Conservation (phyloP, 2,113 vertebrate species). For the Bos indicus region DNA sequence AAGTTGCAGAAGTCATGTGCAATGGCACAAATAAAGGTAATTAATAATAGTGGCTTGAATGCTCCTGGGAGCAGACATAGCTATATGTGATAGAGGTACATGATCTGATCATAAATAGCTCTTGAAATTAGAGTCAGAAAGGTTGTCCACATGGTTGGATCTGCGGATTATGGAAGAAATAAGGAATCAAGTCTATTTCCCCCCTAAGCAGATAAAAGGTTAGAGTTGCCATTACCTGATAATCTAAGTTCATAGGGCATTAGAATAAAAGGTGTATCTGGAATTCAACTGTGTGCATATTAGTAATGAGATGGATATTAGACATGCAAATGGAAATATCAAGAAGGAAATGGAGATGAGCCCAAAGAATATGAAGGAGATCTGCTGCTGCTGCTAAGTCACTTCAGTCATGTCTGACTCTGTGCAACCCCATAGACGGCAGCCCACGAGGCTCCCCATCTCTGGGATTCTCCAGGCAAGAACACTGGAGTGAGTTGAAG, state of each 20-base stretch:
- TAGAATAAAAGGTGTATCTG: neutral
- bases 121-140: neutral
- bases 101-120: no score
- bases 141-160: neutral
- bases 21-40: neutral
- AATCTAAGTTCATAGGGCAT: neutral
- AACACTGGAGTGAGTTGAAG: no score
- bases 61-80: neutral
- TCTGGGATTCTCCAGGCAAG: no score
- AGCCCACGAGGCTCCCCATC: no score
- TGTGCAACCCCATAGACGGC: no score
- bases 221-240: neutral
- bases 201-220: neutral
- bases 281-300: neutral
- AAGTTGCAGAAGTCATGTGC: neutral
- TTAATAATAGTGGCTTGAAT: neutral
- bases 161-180: no score
- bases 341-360: neutral
- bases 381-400: no score
- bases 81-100: neutral
- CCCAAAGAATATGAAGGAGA: neutral
- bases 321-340: neutral
- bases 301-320: neutral
- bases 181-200: neutral
- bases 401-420: no score